These are phyloP conservation scores for Zygothrica quintamaculata DNA, from an alignment of 2,888 invertebrate species.

Conservation along the genomic window DNA sequence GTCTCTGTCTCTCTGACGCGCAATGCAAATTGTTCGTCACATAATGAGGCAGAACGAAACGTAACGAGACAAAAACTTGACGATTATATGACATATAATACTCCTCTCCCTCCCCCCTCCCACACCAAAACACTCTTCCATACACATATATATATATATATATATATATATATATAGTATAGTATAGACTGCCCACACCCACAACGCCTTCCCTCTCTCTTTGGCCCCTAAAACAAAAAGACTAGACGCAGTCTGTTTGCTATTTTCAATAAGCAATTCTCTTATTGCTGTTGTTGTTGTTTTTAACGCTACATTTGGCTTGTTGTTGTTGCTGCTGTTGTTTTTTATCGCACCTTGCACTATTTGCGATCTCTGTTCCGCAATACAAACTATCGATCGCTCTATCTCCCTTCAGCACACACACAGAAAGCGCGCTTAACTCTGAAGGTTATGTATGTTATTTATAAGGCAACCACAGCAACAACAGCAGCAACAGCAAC, in stretches of 20 bases:
- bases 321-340: slow-evolving; percentile 10
- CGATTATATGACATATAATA: slow-evolving; percentile 57
- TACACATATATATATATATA: slow-evolving; percentile 29
- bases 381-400: not conserved
- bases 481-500: slow-evolving; percentile 36
- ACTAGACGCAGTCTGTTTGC: slow-evolving; percentile 1
- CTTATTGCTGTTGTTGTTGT: slow-evolving; percentile 20
- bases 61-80: slow-evolving; percentile 50
- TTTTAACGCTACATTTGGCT: slow-evolving; percentile 40
- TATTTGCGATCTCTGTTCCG: slow-evolving; percentile 31
- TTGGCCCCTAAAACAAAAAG: too few relatives aligned
- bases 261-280: slow-evolving; percentile 22
- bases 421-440: slow-evolving; percentile 2
- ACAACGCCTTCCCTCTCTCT: not conserved
- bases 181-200: not conserved
- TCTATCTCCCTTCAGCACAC: slow-evolving; percentile 4
- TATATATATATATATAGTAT: too few relatives aligned
- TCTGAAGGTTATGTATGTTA: slow-evolving; percentile 59
- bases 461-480: slow-evolving; percentile 39
- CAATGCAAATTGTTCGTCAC: slow-evolving; percentile 63
- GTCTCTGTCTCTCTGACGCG: slow-evolving; percentile 9
- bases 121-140: too few relatives aligned
- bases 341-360: slow-evolving; percentile 50
- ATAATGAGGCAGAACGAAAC: slow-evolving; percentile 61
- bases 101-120: not conserved